Base-by-base conservation (phyloP, 1,140 invertebrate species). In the Hermatobates lingyangjiaoensis region DNA sequence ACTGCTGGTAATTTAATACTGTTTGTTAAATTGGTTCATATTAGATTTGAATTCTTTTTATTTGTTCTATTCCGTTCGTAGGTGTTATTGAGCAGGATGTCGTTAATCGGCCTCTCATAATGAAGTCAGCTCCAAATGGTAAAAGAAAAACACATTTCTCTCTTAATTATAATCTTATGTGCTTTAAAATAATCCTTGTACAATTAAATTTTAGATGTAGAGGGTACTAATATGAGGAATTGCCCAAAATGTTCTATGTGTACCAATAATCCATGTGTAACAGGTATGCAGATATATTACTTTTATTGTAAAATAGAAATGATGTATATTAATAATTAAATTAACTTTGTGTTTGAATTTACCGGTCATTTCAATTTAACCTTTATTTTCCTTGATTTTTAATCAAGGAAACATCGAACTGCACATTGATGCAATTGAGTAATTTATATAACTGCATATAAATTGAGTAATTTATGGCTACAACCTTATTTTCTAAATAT, bases 161-260 rank as follows among this genome's bases (percentile, higher is more conserved):
- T 46, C 26, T 25, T n/a, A 18, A 18, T 46, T 23, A 46, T 24
- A 46, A 10, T 46, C 7, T 23, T 3, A 46, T 25, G 3, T 21
- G 23, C n/a, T 27, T 51, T 50, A 42, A n/a, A n/a, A n/a, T n/a
- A n/a, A n/a, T 45, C 34, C 12, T 45, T 28, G 18, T 30, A 7
- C 30, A 21, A 39, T 40, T 25, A 27, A 40, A 25, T 47, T 45
- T 7, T 28, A 56, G 51, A 50, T 46, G 51, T 52, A 25, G 48
- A 46, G 3, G 23, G 45, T 28, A 53, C 44, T 21, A 28, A 52
- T 20, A 27, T 18, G 2, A 45, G 18, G 18, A 42, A 45, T 30
- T 57, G 56, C 38, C 56, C 56, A 20, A 55, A 57, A 24, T 57
- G 56, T 40, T 51, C 56, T 3, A 42, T 45, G 15, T 57, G 56